Base-by-base conservation (phyloP, 2,113 vertebrate genomes). In the Addax nasomaculatus region DNA sequence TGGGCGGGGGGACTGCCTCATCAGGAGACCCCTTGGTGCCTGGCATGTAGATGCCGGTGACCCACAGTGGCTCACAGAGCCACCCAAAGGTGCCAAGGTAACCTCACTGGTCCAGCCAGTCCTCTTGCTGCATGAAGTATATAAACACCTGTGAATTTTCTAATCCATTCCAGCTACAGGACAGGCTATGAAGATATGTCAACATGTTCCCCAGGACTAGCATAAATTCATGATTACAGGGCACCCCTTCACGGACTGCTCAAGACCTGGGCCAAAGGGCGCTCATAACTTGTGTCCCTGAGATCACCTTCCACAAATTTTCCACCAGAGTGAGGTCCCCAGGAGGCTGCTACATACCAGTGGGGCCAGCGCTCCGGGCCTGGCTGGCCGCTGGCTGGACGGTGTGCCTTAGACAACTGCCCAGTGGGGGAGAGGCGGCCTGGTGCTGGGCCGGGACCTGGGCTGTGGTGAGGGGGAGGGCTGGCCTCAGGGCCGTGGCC, bases 401-500 rank as follows among this genome's bases (percentile, higher is more conserved):
- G 3, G 99, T 98, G 36, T 99, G 98, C 93, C 99, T 98, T 96
- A 99, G 98, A 97, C 99, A 99, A 98, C 99, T 99, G 97, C 98
- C 99, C 33, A 99, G 98, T 81, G 99, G 99, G 0, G 99, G 98
- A 29, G 99, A 99, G 55, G 99, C 99, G 0, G 98, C 98, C 93
- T 99, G 99, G 14, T 99, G 99, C 89, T 99, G 99, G 98, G 98
- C 83, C 83, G 99, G 96, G 0, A 97, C 94, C 97, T 98, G 99
- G 93, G 98, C 98, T 62, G 96, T 96, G 60, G 98, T 99, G 96
- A 99, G 98, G 97, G 99, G 98, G 98, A 99, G 95, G 90, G 98
- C 21, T 0, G 99, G 97, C 98, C 99, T 95, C 98, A 99, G 49
- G 87, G 99, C 93, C 0, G 99, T 98, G 17, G 98, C 95, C 3